Evolutionary conservation across 2,888 invertebrate species (phyloP).

Genomic region (Ypsolopha scabrella): DNA sequence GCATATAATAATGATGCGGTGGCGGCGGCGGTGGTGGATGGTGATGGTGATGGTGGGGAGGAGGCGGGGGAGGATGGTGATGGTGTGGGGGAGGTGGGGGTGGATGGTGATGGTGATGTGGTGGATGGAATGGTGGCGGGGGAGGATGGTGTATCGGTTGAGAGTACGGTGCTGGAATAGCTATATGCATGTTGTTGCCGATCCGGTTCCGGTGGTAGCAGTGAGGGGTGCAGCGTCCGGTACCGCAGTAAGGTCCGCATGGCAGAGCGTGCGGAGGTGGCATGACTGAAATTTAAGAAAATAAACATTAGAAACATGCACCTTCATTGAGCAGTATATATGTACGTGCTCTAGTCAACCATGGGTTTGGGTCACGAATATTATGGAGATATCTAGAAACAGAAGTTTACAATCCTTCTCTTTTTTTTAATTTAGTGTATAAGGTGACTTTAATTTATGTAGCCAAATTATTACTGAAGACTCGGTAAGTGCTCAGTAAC

Average conservation of each 20-base stretch:
- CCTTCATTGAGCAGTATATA: too few relatives aligned
- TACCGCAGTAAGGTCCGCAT: constrained; percentile 42
- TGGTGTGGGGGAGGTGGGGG: constrained; percentile 9
- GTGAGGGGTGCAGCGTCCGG: constrained; percentile 33
- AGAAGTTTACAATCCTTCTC: too few relatives aligned
- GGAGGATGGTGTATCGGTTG: neutral
- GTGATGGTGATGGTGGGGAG: constrained; percentile 12
- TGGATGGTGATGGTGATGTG: constrained; percentile 10
- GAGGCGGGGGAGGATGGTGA: constrained; percentile 9
- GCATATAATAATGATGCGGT: neutral
- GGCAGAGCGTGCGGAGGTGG: constrained; percentile 38
- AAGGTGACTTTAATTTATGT: too few relatives aligned
- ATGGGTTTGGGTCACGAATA: too few relatives aligned
- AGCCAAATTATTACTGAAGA: too few relatives aligned
- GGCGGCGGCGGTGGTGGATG: constrained; percentile 15
- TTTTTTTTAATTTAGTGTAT: too few relatives aligned
- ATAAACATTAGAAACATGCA: neutral
- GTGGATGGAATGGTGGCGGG: constrained; percentile 6
- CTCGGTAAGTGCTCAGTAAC: too few relatives aligned
- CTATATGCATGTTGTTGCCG: constrained; percentile 3
- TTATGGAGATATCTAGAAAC: too few relatives aligned
- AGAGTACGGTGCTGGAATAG: neutral
- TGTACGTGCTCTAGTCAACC: too few relatives aligned
- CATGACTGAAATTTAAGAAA: constrained; percentile 37
- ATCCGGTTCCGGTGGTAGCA: constrained; percentile 25